phyloP scores from a whole-genome alignment of 2,888 invertebrate species.

The Pollenia angustigena region DNA sequence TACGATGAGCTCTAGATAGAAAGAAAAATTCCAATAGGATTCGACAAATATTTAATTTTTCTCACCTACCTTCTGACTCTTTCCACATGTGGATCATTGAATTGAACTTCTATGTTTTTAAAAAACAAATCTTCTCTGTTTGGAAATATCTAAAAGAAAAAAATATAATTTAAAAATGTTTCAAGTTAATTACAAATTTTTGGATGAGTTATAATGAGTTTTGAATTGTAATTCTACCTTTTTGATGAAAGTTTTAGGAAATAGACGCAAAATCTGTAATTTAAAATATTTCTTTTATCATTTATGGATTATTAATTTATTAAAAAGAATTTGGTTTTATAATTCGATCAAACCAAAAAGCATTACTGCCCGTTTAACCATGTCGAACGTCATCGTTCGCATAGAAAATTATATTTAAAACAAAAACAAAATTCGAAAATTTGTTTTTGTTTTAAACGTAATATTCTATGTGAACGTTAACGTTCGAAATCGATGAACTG shows the following conservation, averaged over 20 bases:
- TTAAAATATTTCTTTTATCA: slow-evolving; percentile 27
- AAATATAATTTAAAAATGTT: not conserved
- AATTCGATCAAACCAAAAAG: no score
- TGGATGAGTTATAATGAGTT: not conserved
- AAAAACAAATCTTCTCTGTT: slow-evolving; percentile 85
- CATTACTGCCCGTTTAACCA: no score
- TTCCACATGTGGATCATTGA: slow-evolving; percentile 82
- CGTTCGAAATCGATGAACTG: no score
- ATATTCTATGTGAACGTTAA: no score
- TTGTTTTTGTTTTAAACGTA: no score
- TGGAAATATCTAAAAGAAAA: slow-evolving; percentile 84
- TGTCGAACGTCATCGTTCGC: no score
- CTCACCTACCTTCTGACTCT: slow-evolving; percentile 73
- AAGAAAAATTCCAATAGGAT: not conserved
- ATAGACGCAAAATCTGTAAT: slow-evolving; percentile 78
- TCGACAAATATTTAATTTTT: not conserved
- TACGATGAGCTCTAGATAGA: slow-evolving; percentile 87
- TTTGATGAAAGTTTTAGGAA: slow-evolving; percentile 76
- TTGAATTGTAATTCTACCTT: slow-evolving; percentile 75
- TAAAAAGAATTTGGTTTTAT: no score
- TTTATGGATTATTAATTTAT: not conserved
- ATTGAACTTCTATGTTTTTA: slow-evolving; percentile 81
- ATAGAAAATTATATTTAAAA: no score
- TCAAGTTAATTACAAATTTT: not conserved
- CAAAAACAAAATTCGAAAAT: no score